Percentiles rank a stretch among this genome's conserved stretches.
These are phyloP conservation scores for Ligdia adustata DNA, from an alignment of 2,888 invertebrate species.

Conservation along the genomic window DNA sequence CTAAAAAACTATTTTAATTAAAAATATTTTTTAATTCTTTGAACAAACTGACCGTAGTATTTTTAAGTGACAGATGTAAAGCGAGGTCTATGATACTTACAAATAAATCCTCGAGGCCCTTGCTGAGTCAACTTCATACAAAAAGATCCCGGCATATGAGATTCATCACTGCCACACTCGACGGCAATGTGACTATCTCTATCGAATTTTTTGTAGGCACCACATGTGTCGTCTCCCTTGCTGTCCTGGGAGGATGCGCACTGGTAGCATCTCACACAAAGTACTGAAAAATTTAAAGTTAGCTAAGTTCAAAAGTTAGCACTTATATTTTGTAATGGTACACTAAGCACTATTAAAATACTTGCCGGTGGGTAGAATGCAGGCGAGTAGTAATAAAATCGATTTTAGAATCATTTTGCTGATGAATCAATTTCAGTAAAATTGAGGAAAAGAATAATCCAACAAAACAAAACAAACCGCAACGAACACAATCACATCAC, in stretches of 20 bases:
- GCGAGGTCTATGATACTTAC: slow-evolving; percentile 86
- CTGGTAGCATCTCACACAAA: slow-evolving; percentile 95
- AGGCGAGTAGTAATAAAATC: slow-evolving; percentile 22
- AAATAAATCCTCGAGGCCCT: slow-evolving; percentile 96
- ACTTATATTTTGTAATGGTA: neutral
- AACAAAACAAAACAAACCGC: neutral
- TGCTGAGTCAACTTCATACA: slow-evolving; percentile 98
- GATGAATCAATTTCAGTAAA: neutral
- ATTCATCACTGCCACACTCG: slow-evolving; percentile 97
- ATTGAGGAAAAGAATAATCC: neutral
- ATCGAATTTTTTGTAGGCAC: slow-evolving; percentile 94
- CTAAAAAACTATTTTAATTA: too few relatives aligned
- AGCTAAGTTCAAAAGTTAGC: neutral
- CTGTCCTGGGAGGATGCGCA: slow-evolving; percentile 94
- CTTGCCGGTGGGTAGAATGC: slow-evolving; percentile 36
- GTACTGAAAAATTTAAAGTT: slow-evolving; percentile 67
- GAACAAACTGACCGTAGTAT: too few relatives aligned
- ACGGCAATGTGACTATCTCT: slow-evolving; percentile 93
- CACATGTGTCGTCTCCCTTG: slow-evolving; percentile 93
- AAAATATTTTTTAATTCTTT: too few relatives aligned
- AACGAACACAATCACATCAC: slow-evolving; percentile 9
- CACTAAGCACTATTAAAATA: neutral
- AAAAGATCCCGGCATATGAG: slow-evolving; percentile 96
- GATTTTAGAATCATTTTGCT: slow-evolving; percentile 26
- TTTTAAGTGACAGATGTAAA: too few relatives aligned